These are phyloP conservation scores for Nyctalus aviator DNA, from an alignment of 2,797 vertebrate genomes.

Conservation along the genomic window DNA sequence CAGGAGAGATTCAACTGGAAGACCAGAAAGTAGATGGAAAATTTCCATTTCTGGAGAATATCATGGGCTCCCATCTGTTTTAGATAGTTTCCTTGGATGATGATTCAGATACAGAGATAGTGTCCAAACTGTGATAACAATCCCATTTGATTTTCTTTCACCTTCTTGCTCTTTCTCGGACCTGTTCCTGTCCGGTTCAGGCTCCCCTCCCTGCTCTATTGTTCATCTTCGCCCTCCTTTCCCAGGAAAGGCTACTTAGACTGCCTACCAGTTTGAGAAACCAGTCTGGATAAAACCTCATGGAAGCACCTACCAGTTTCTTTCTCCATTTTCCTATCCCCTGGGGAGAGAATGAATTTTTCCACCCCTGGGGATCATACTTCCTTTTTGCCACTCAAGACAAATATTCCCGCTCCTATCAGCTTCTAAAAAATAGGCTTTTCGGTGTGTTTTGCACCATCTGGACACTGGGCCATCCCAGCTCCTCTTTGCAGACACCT, in stretches of 20 bases:
- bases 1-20: conserved; percentile 14
- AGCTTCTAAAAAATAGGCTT: not conserved
- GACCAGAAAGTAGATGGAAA: conserved; percentile 47
- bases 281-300: not conserved
- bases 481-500: not conserved
- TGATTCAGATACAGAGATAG: conserved; percentile 30
- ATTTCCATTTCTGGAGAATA: conserved; percentile 56
- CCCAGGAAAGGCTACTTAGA: not conserved
- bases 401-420: not conserved
- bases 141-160: not conserved
- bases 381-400: conserved; percentile 13
- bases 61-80: conserved; percentile 21
- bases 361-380: not conserved
- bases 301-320: not conserved
- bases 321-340: not conserved
- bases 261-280: not conserved
- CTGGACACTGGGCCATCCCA: not conserved
- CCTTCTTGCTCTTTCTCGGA: not conserved
- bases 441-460: not conserved
- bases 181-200: not conserved
- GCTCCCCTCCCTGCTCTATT: not conserved
- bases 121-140: not conserved
- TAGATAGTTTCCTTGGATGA: conserved; percentile 40
- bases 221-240: not conserved
- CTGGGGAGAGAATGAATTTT: not conserved